Percentiles rank a stretch among this genome's conserved stretches.
phyloP scores from a whole-genome alignment of 2,888 invertebrate species.

The Tetropium fuscum region DNA sequence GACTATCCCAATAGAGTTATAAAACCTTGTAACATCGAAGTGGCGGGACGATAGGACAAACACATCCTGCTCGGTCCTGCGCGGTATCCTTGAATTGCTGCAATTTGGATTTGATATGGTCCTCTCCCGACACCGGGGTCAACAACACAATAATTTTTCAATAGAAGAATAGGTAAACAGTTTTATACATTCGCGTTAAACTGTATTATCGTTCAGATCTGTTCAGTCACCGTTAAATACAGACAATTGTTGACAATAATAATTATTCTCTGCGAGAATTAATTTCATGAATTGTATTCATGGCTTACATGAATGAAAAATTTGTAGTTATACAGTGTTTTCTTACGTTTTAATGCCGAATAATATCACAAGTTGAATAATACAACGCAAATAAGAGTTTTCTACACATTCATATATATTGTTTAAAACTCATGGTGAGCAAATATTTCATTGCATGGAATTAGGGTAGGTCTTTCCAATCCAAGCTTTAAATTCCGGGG shows the following conservation, averaged over 20 bases:
- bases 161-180: constrained; percentile 46
- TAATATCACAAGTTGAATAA: background rate
- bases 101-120: constrained; percentile 46
- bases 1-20: constrained; percentile 26
- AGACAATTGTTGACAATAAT: no score
- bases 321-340: background rate
- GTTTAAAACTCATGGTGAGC: no score
- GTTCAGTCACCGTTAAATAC: constrained; percentile 36
- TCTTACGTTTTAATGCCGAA: no score
- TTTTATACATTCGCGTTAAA: constrained; percentile 47
- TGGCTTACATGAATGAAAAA: background rate
- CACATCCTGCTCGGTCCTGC: constrained; percentile 22
- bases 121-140: constrained; percentile 44
- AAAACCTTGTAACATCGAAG: constrained; percentile 25
- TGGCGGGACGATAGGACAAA: constrained; percentile 22
- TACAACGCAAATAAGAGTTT: background rate
- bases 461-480: no score
- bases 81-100: constrained; percentile 23
- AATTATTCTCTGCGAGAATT: constrained; percentile 11
- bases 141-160: constrained; percentile 44
- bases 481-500: no score
- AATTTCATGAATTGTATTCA: constrained; percentile 3
- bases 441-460: no score
- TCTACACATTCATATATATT: background rate
- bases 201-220: constrained; percentile 37